These are phyloP conservation scores for Colistium nudipinnis DNA, from an alignment of 2,113 vertebrate genomes.

Conservation along the genomic window DNA sequence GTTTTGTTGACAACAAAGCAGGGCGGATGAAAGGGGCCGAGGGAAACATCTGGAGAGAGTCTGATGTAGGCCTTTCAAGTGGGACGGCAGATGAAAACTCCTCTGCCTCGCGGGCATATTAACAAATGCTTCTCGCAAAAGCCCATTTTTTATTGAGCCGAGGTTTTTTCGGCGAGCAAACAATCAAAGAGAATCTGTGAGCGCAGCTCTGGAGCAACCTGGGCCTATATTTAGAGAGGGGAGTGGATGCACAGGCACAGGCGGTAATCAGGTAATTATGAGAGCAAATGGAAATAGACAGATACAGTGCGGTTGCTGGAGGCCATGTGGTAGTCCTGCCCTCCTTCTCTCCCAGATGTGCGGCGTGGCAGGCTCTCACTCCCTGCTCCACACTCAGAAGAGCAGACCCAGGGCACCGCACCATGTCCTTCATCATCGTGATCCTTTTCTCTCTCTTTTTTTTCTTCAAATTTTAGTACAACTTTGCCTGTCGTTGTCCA, in stretches of 20 bases:
- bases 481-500: slow-evolving; percentile 9
- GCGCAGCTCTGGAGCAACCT: slow-evolving; percentile 53
- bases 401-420: slow-evolving; percentile 12
- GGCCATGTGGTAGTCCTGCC: slow-evolving; percentile 48
- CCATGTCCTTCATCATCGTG: slow-evolving; percentile 5
- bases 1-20: slow-evolving; percentile 64
- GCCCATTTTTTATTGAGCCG: slow-evolving; percentile 36
- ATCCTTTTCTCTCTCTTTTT: background rate
- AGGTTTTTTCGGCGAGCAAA: slow-evolving; percentile 55
- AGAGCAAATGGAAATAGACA: slow-evolving; percentile 80
- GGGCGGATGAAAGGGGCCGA: slow-evolving; percentile 53
- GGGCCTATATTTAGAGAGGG: slow-evolving; percentile 69
- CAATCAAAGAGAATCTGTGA: slow-evolving; percentile 75
- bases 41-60: slow-evolving; percentile 73
- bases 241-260: slow-evolving; percentile 60
- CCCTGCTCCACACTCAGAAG: background rate
- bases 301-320: slow-evolving; percentile 72
- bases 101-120: slow-evolving; percentile 64
- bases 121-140: slow-evolving; percentile 55
- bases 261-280: slow-evolving; percentile 80
- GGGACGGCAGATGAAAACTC: slow-evolving; percentile 59
- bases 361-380: slow-evolving; percentile 14
- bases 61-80: slow-evolving; percentile 67
- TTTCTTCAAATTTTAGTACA: background rate
- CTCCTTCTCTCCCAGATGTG: slow-evolving; percentile 23